A percentile compares a stretch with the other conserved stretches of the same genome.
Evolutionary conservation across 1,140 invertebrate genomes (phyloP).

Genomic region (Hirudo medicinalis): DNA sequence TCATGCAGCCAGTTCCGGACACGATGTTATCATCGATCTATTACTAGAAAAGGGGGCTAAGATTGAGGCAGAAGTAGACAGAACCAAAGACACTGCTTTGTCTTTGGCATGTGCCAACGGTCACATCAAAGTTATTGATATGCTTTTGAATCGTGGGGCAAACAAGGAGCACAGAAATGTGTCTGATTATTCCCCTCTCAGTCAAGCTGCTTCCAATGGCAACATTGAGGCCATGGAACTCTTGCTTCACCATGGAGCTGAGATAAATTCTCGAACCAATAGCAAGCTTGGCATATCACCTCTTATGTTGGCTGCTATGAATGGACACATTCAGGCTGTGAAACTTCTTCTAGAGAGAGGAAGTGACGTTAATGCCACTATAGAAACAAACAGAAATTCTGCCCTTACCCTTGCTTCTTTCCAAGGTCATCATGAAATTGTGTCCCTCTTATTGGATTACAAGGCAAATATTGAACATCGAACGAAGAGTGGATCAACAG

Average conservation of each 20-base stretch:
- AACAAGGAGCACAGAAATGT: constrained; percentile 99
- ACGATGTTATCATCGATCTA: constrained; percentile 84
- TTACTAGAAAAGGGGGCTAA: constrained; percentile 80
- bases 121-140: constrained; percentile 85
- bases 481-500: constrained; percentile 95
- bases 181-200: constrained; percentile 97
- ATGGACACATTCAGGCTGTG: constrained; percentile 96
- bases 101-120: constrained; percentile 94
- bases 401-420: constrained; percentile 96
- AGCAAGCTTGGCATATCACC: constrained; percentile 79
- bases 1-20: constrained; percentile 86
- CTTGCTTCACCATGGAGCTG: constrained; percentile 78
- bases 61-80: constrained; percentile 92
- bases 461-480: constrained; percentile 97
- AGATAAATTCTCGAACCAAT: constrained; percentile 73
- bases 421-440: constrained; percentile 95
- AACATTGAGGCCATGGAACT: constrained; percentile 98
- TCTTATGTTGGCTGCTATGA: constrained; percentile 98
- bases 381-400: constrained; percentile 97
- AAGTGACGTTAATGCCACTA: constrained; percentile 96
- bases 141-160: constrained; percentile 69
- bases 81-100: constrained; percentile 94
- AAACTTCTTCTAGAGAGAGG: constrained; percentile 93
- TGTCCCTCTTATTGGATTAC: constrained; percentile 80
- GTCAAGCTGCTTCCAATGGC: constrained; percentile 88